These are phyloP conservation scores for Nerophis lumbriciformis DNA, from an alignment of 2,113 vertebrate genomes.

Conservation along the genomic window DNA sequence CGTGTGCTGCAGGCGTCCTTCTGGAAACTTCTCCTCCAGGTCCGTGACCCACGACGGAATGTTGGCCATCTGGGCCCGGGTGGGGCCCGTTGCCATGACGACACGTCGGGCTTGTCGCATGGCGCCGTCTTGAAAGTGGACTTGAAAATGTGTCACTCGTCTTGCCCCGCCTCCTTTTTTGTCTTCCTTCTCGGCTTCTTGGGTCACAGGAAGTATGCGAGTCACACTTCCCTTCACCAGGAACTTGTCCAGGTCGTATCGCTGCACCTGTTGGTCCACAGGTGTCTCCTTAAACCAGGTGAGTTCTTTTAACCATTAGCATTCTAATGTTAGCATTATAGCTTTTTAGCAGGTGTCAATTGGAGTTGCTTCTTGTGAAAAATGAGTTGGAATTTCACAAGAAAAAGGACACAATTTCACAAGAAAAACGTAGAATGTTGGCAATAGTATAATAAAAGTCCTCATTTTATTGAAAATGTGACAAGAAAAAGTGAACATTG, in stretches of 20 bases:
- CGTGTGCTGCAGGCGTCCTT: slow-evolving; percentile 68
- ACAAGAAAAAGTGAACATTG: no score
- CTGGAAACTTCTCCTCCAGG: slow-evolving; percentile 67
- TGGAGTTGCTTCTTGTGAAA: no score
- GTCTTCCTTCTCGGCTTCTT: slow-evolving; percentile 9
- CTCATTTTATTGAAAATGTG: no score
- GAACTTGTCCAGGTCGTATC: slow-evolving; percentile 60
- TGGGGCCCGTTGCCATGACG: slow-evolving; percentile 71
- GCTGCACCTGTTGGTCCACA: slow-evolving; percentile 59
- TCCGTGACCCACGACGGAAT: slow-evolving; percentile 66
- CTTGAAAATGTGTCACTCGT: slow-evolving; percentile 57
- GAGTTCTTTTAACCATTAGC: no score
- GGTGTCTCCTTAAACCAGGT: not conserved
- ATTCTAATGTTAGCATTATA: no score
- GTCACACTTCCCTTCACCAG: slow-evolving; percentile 68
- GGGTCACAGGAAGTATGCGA: slow-evolving; percentile 52
- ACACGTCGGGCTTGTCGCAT: slow-evolving; percentile 52
- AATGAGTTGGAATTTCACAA: no score
- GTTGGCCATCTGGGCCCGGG: slow-evolving; percentile 72
- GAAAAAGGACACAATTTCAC: no score
- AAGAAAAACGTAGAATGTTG: no score
- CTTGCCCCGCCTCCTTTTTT: not conserved
- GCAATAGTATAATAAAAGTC: no score
- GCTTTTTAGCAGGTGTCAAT: no score
- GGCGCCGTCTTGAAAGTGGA: slow-evolving; percentile 57